These are phyloP conservation scores for Zoroaster sp. DNA, from an alignment of 53 echinoderm and acorn worm genomes.

Conservation along the genomic window DNA sequence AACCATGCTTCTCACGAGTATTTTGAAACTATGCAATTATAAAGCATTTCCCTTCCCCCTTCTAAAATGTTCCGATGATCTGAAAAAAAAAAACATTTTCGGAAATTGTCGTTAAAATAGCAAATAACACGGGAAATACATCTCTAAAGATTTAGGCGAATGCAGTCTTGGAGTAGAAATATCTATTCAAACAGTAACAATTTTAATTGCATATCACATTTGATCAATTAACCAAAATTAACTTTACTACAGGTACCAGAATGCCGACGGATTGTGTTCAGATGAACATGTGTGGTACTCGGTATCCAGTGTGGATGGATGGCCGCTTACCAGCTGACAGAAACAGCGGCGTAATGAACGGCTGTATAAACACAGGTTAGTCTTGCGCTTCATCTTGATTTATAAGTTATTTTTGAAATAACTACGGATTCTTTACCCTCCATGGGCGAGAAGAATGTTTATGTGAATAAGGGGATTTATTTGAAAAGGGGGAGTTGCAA, in stretches of 20 bases:
- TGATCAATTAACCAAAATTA: background rate
- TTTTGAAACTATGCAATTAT: too few species aligned
- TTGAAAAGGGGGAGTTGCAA: too few species aligned
- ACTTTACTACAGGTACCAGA: background rate
- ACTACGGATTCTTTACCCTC: background rate
- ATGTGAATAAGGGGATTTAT: background rate
- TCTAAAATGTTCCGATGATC: background rate
- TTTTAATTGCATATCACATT: background rate
- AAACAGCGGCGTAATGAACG: background rate
- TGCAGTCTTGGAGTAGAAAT: background rate
- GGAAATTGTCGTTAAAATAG: background rate
- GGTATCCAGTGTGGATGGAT: slow-evolving; percentile 23
- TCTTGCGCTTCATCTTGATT: too few species aligned
- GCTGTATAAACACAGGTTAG: slow-evolving; percentile 37
- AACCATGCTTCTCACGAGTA: too few species aligned
- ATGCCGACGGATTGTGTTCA: slow-evolving; percentile 36
- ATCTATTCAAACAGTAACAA: background rate
- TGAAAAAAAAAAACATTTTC: too few species aligned
- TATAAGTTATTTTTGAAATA: background rate
- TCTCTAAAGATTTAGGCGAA: background rate
- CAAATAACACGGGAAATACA: background rate
- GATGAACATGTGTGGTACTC: slow-evolving; percentile 27
- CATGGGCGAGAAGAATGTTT: background rate
- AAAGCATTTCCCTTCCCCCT: too few species aligned
- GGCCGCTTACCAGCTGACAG: background rate